Evolutionary conservation across 2,113 vertebrate species (phyloP), one percentile per base, ranked within the genome.

Genomic region (Trichomycterus rosablanca): DNA sequence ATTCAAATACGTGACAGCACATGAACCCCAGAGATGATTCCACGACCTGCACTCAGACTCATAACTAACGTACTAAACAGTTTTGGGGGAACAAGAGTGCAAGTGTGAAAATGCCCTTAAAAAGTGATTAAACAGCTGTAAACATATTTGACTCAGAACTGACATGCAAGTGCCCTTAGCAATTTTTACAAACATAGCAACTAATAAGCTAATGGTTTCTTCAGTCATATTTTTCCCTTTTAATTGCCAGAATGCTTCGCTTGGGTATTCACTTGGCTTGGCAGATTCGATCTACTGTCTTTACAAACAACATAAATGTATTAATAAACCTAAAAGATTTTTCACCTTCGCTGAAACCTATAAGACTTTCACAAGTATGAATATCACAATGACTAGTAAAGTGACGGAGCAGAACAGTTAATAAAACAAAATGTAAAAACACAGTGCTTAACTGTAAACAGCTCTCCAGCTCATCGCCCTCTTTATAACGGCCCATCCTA

Each of bases 401-500:
- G 58, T 54, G 48, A 66, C 58, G 63, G 59, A 73, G 56, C 71
- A 48, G 57, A 74, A 62, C 48, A 55, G 67, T 64, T 70, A 62
- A 34, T 66, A 70, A 63, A 70, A 66, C 66, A 45, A n/a, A n/a
- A 63, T 63, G 63, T 63, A 74, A 67, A 73, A 74, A 74, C 63
- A 74, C 72, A 74, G 72, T 74, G 67, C 51, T 74, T 30, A 54
- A 59, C 63, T 74, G 72, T 74, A 74, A 74, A 74, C 72, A 74
- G 72, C 63, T 66, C 63, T 67, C 59, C 44, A 59, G 30, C 63
- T 70, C 66, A 54, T 69, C 67, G 4, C 62, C 52, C 24, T 69
- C 63, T 23, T 44, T 63, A 59, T 40, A 66, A 70, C 51, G 58
- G 34, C 34, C 16, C 7, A 43, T 54, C 57, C 37, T 37, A 53